These are phyloP conservation scores for Ursus arctos DNA, from an alignment of 2,113 vertebrate species.

Conservation along the genomic window DNA sequence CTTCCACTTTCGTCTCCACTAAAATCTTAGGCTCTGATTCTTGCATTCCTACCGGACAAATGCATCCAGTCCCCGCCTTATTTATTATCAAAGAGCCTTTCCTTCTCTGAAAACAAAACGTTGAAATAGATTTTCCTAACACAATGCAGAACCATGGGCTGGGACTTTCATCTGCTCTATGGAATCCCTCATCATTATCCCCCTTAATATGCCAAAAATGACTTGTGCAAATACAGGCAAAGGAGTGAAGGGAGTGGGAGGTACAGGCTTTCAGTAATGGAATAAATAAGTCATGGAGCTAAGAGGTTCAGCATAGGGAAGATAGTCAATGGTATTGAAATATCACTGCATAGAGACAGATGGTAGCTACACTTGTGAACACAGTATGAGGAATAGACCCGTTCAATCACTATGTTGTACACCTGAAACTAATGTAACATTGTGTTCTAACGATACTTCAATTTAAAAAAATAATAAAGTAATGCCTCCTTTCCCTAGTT, in stretches of 20 bases:
- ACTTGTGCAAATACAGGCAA: neutral
- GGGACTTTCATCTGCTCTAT: neutral
- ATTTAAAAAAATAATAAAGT: neutral
- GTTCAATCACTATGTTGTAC: neutral
- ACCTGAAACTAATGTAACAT: neutral
- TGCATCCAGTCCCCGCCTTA: neutral
- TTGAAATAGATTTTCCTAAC: neutral
- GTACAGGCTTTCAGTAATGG: neutral
- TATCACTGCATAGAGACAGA: neutral
- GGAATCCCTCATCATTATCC: neutral
- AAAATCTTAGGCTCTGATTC: constrained; percentile 5
- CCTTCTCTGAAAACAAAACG: neutral
- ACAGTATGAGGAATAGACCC: neutral
- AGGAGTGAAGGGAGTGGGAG: neutral
- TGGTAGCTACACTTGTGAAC: neutral
- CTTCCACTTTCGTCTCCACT: neutral
- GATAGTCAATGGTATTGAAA: neutral
- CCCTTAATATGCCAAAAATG: neutral
- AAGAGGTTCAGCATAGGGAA: neutral
- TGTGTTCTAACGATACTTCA: neutral
- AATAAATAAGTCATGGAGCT: neutral
- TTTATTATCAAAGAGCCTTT: neutral
- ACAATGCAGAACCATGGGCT: neutral
- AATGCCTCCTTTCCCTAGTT: neutral
- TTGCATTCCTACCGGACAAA: neutral